Percentiles rank a stretch among this genome's conserved stretches.
Evolutionary conservation across 1,140 invertebrate species (phyloP).

Genomic region (Lordiphosa stackelbergi): DNA sequence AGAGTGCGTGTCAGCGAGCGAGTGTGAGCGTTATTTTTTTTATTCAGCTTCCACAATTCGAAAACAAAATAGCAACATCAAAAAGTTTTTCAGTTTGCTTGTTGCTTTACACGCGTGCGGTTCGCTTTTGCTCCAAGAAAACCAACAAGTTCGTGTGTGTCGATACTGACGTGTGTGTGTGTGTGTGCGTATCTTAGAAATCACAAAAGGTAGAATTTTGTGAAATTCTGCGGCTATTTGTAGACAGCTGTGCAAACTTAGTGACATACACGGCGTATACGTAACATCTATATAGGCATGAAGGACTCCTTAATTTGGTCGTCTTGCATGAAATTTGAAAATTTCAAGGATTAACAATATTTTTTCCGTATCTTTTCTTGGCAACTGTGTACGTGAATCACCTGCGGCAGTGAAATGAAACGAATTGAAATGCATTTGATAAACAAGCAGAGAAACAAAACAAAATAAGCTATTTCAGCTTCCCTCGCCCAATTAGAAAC

Average conservation of each 20-base stretch:
- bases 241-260: constrained; percentile 56
- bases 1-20: constrained; percentile 2
- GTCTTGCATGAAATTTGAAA: constrained; percentile 36
- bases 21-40: constrained; percentile 42
- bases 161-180: background rate
- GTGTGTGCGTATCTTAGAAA: constrained; percentile 16
- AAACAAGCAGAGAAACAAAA: constrained; percentile 26
- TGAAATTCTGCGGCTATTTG: constrained; percentile 46
- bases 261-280: constrained; percentile 56
- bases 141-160: constrained; percentile 5
- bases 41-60: constrained; percentile 64
- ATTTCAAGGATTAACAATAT: constrained; percentile 29
- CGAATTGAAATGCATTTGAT: constrained; percentile 45
- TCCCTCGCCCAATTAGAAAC: constrained; percentile 25
- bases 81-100: constrained; percentile 75
- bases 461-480: constrained; percentile 24
- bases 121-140: constrained; percentile 25
- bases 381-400: constrained; percentile 49
- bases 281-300: constrained; percentile 30
- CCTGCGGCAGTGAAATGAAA: constrained; percentile 35
- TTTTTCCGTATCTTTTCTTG: constrained; percentile 34
- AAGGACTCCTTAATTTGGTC: constrained; percentile 25
- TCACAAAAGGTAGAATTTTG: constrained; percentile 60
- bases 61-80: constrained; percentile 73
- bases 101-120: constrained; percentile 71